Percentiles rank a stretch among this genome's conserved stretches.
phyloP scores from a whole-genome alignment of 2,113 vertebrate genomes.

The Cheilinus undulatus region DNA sequence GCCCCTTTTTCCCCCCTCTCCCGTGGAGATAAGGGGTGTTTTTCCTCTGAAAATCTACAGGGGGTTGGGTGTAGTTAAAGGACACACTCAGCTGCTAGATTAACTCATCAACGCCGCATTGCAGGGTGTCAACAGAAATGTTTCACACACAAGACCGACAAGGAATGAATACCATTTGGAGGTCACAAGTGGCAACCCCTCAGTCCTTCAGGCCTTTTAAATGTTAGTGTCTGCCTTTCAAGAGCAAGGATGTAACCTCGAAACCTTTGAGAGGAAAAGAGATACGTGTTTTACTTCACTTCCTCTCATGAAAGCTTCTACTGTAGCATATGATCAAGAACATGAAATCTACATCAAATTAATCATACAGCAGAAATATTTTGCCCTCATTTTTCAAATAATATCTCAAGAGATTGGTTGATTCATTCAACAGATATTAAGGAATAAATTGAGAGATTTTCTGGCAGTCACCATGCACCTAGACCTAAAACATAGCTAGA shows the following conservation, averaged over 20 bases:
- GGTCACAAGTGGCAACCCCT: conserved; percentile 80
- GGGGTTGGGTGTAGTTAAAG: conserved; percentile 79
- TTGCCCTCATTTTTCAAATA: too few species aligned
- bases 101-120: conserved; percentile 89
- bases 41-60: conserved; percentile 75
- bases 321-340: conserved; percentile 50
- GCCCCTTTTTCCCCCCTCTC: conserved; percentile 59
- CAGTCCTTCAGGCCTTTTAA: conserved; percentile 81
- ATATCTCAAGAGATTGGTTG: neutral
- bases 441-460: neutral
- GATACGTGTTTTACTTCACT: conserved; percentile 54
- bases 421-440: neutral
- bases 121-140: conserved; percentile 88
- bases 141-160: conserved; percentile 84
- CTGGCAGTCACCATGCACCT: neutral
- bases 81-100: conserved; percentile 89
- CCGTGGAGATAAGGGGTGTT: conserved; percentile 71
- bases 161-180: conserved; percentile 88
- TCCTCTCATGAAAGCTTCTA: conserved; percentile 52
- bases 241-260: conserved; percentile 80
- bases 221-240: conserved; percentile 85
- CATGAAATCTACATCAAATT: conserved; percentile 32
- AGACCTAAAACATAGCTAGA: too few species aligned
- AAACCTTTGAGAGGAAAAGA: conserved; percentile 74
- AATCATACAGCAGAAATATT: too few species aligned